Evolutionary conservation across 2,113 vertebrate species (phyloP).

Genomic region (Brachyhypopomus occidentalis): DNA sequence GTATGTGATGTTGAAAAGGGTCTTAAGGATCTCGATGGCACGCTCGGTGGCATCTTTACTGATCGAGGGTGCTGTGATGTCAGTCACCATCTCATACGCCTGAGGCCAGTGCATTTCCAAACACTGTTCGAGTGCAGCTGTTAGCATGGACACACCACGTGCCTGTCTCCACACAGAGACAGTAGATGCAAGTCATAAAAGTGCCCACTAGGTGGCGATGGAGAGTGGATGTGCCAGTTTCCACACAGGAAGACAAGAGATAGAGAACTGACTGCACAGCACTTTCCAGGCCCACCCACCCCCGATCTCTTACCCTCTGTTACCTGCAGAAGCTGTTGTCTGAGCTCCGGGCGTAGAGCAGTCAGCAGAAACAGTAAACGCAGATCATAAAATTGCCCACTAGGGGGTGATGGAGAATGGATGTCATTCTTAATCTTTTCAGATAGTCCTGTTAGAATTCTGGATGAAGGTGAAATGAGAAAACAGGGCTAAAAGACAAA

Average conservation of each 20-base stretch:
- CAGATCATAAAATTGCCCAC: slow-evolving; percentile 76
- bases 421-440: slow-evolving; percentile 61
- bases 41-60: slow-evolving; percentile 58
- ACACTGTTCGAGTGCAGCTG: slow-evolving; percentile 57
- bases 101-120: slow-evolving; percentile 60
- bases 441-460: slow-evolving; percentile 70
- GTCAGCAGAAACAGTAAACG: slow-evolving; percentile 79
- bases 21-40: slow-evolving; percentile 65
- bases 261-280: neutral
- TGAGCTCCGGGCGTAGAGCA: slow-evolving; percentile 74
- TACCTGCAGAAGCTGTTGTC: slow-evolving; percentile 71
- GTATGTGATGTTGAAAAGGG: slow-evolving; percentile 67
- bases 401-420: slow-evolving; percentile 58
- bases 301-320: neutral
- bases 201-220: no score
- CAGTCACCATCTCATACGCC: slow-evolving; percentile 54
- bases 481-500: neutral
- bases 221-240: no score
- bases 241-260: no score
- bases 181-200: neutral
- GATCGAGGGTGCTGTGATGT: slow-evolving; percentile 47
- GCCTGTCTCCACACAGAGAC: slow-evolving; percentile 47
- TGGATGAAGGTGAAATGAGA: slow-evolving; percentile 33
- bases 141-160: slow-evolving; percentile 59
- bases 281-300: no score